Conservation (phyloP, 2,888 invertebrate species). For the Sinopyrophorus schimmeli region DNA sequence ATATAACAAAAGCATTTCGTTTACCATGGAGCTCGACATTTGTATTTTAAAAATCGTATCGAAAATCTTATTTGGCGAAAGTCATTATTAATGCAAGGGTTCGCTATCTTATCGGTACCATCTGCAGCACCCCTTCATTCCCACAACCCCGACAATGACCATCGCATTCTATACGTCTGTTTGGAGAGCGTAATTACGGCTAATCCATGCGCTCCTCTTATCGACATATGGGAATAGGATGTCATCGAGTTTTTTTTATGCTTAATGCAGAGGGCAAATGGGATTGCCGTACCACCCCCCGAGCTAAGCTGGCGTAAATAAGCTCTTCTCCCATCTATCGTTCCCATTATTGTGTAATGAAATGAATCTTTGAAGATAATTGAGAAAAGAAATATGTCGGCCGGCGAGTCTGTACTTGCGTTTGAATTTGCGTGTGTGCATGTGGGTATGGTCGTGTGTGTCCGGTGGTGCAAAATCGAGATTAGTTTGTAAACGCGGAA, state of each 20-base stretch:
- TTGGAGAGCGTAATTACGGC: conserved; percentile 55
- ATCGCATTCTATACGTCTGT: conserved; percentile 44
- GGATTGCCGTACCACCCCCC: conserved; percentile 32
- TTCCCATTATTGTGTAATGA: conserved; percentile 27
- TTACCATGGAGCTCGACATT: too few relatives aligned
- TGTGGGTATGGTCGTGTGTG: background rate
- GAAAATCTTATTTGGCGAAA: conserved; percentile 29
- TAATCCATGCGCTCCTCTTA: conserved; percentile 49
- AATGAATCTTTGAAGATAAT: conserved; percentile 17
- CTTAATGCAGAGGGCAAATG: conserved; percentile 24
- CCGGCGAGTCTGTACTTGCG: background rate
- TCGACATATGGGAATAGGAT: conserved; percentile 51
- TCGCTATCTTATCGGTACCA: conserved; percentile 52
- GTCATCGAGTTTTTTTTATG: conserved; percentile 37
- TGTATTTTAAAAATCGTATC: too few relatives aligned
- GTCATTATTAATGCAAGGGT: conserved; percentile 38
- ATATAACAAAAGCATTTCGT: too few relatives aligned
- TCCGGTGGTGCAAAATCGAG: background rate
- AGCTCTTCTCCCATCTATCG: conserved; percentile 30
- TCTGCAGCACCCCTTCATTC: conserved; percentile 50
- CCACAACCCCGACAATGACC: conserved; percentile 52
- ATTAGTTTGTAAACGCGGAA: conserved; percentile 8
- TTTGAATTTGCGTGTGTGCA: background rate
- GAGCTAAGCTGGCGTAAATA: conserved; percentile 40
- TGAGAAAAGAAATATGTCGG: too few relatives aligned